phyloP scores from a whole-genome alignment of 2,113 vertebrate genomes.

The Coptodon rendalli region DNA sequence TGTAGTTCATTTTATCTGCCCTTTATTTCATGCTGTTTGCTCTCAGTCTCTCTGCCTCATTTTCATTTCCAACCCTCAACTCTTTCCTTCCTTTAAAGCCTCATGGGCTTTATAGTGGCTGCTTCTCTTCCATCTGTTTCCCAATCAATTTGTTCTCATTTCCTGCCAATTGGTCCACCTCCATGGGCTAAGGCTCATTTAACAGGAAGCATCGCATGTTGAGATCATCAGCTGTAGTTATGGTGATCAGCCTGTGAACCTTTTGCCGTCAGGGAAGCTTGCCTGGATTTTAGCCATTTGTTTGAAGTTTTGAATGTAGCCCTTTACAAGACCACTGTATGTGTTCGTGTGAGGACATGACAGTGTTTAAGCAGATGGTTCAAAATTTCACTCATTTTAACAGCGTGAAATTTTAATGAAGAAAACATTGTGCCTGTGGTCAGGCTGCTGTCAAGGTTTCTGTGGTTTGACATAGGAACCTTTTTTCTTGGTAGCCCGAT shows the following conservation, averaged over 20 bases:
- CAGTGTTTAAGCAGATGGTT: slow-evolving; percentile 33
- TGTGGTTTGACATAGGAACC: neutral
- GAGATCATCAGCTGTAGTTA: slow-evolving; percentile 44
- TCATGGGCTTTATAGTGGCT: slow-evolving; percentile 14
- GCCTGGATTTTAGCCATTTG: neutral
- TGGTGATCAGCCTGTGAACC: slow-evolving; percentile 20
- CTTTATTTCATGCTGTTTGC: neutral
- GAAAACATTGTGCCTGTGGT: neutral
- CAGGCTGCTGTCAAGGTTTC: neutral
- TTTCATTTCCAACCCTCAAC: slow-evolving; percentile 1
- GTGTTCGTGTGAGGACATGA: neutral
- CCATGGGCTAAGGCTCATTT: slow-evolving; percentile 40
- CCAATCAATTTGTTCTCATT: slow-evolving; percentile 58
- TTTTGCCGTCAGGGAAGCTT: neutral
- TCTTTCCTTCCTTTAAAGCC: slow-evolving; percentile 19
- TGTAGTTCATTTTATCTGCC: neutral
- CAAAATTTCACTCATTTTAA: slow-evolving; percentile 2
- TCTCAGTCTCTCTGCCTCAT: neutral
- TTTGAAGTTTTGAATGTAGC: neutral
- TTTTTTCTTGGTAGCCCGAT: neutral
- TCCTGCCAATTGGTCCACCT: slow-evolving; percentile 59
- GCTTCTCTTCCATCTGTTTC: slow-evolving; percentile 52
- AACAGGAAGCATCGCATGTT: slow-evolving; percentile 39
- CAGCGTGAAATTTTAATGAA: neutral
- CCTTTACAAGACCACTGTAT: neutral